Evolutionary conservation across 2,113 vertebrate genomes (phyloP).

Genomic region (Fregetta grallaria): DNA sequence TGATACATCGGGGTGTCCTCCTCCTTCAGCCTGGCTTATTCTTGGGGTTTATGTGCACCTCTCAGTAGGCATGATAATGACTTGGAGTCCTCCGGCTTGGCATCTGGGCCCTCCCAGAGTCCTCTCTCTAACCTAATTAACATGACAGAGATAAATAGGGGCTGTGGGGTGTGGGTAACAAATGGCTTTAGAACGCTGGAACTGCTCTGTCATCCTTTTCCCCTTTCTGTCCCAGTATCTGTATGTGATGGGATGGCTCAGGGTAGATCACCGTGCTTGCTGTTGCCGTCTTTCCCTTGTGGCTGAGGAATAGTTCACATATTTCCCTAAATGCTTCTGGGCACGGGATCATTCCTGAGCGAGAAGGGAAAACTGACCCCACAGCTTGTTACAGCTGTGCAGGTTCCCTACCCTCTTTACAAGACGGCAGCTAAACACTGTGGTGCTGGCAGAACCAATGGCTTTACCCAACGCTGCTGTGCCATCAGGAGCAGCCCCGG

Average conservation of each 20-base stretch:
- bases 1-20: neutral
- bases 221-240: neutral
- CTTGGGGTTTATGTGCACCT: neutral
- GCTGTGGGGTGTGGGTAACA: neutral
- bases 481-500: neutral
- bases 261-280: accelerated
- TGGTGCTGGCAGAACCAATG: neutral
- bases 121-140: neutral
- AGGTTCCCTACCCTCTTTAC: neutral
- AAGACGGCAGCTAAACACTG: neutral
- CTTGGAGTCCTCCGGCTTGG: neutral
- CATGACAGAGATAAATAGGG: neutral
- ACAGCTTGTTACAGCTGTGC: neutral
- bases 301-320: neutral
- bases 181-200: neutral
- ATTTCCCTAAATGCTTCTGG: neutral
- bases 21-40: neutral
- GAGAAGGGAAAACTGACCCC: neutral
- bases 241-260: neutral
- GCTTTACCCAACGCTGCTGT: neutral
- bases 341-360: neutral
- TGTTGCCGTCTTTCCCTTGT: neutral
- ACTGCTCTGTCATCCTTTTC: neutral
- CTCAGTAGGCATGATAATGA: neutral
- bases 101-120: neutral